Base-by-base conservation (phyloP, 2,113 vertebrate species). In the Chloebia gouldiae region DNA sequence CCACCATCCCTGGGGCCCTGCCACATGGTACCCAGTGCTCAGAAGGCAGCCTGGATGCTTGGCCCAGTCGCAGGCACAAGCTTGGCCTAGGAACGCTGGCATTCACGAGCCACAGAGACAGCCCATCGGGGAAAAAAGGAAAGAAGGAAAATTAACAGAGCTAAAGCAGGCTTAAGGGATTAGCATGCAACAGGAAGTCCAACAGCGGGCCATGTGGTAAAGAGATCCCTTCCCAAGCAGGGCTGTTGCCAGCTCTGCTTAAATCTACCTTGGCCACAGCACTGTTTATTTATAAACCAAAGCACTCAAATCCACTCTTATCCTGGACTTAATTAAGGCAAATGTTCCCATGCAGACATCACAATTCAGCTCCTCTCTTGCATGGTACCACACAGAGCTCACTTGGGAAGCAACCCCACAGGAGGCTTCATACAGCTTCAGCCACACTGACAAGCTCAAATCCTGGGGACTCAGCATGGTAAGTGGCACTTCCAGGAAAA, bases 121-220 rank as follows among this genome's bases (percentile, higher is more conserved):
- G 90, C 56, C 69, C 95, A 51, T 42, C 9, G 49, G 83, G 82
- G 75, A 53, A 88, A 92, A 94, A 86, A 81, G 63, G 88, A 44
- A 94, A 95, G 95, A 75, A 86, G 94, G 81, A 84, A 97, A 97
- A 97, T 97, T 92, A 97, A 96, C 82, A 65, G 94, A 97, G 93
- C 97, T 96, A 95, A 97, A 97, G 95, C 93, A 92, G 96, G 96
- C 92, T 97, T 97, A 97, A 96, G 90, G 96, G 97, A 97, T 97
- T 97, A 97, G 45, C 56, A 30, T 87, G 83, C 45, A 27, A 95
- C 95, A 97, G 97, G 96, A 97, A 97, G 96, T 94, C 89, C 88
- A 93, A 75, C 88, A 71, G 76, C 95, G 94, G 88, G 76, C 90
- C 93, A 96, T 86, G 95, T 94, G 94, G 95, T 79, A 84, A 72